A percentile compares a stretch with the other conserved stretches of the same genome.
Evolutionary conservation across 2,888 invertebrate genomes (phyloP).

Genomic region (Atrina japonica): DNA sequence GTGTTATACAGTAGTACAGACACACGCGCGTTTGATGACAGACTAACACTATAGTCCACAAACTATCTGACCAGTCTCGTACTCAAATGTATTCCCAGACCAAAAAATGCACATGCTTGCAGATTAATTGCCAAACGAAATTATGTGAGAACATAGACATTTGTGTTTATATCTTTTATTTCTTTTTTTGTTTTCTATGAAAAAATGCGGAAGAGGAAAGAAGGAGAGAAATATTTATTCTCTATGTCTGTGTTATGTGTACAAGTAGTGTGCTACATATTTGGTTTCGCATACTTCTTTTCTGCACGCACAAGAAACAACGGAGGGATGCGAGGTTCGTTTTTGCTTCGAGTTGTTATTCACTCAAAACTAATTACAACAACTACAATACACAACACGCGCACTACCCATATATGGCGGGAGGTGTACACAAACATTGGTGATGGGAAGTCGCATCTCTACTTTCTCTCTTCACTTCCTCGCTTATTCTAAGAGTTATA

Average conservation of each 20-base stretch:
- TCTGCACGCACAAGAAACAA: conserved; percentile 8
- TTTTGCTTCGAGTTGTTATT: conserved; percentile 22
- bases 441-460: conserved; percentile 25
- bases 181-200: background rate
- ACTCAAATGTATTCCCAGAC: too few species aligned
- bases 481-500: conserved; percentile 22
- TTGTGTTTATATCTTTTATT: too few species aligned
- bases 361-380: conserved; percentile 36
- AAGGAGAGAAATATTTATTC: background rate
- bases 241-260: background rate
- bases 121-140: too few species aligned
- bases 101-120: too few species aligned
- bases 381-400: conserved; percentile 22
- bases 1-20: too few species aligned
- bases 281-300: conserved; percentile 32
- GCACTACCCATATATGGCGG: conserved; percentile 39
- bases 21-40: too few species aligned
- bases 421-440: conserved; percentile 33
- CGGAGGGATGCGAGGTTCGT: background rate
- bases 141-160: too few species aligned
- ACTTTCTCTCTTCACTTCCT: conserved; percentile 25
- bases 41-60: too few species aligned
- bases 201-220: conserved; percentile 33
- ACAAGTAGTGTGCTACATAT: conserved; percentile 27
- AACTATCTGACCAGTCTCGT: too few species aligned